A percentile compares a stretch with the other conserved stretches of the same genome.
These are phyloP conservation scores for Neostethus bicornis DNA, from an alignment of 2,797 vertebrate species.

Conservation along the genomic window DNA sequence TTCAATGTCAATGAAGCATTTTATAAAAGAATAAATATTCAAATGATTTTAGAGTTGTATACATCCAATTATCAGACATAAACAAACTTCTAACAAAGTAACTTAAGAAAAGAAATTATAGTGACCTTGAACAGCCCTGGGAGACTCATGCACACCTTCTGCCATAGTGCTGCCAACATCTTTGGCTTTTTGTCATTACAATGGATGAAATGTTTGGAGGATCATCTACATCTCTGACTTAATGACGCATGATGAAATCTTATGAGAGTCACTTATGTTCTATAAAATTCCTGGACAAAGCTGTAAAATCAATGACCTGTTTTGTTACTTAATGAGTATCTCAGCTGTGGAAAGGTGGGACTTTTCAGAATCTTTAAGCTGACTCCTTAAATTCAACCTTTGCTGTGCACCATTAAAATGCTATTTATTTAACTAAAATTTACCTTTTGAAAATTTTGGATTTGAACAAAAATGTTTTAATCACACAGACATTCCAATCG, in stretches of 20 bases:
- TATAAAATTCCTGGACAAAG: constrained; percentile 82
- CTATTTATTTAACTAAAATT: constrained; percentile 15
- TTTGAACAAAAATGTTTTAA: neutral
- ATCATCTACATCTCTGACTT: constrained; percentile 83
- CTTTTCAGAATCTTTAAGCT: constrained; percentile 58
- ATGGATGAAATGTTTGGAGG: constrained; percentile 78
- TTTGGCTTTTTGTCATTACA: constrained; percentile 75
- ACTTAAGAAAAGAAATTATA: constrained; percentile 17
- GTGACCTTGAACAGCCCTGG: constrained; percentile 62
- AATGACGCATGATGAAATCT: constrained; percentile 85
- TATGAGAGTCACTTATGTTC: constrained; percentile 85
- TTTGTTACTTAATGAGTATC: constrained; percentile 83
- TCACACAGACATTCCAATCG: constrained; percentile 2
- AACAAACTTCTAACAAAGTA: neutral
- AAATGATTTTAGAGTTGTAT: neutral
- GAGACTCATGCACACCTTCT: constrained; percentile 39
- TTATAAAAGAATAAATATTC: constrained; percentile 10
- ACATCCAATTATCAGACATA: constrained; percentile 7
- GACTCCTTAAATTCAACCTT: constrained; percentile 56
- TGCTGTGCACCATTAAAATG: constrained; percentile 33
- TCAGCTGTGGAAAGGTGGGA: constrained; percentile 76
- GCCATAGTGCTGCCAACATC: constrained; percentile 67
- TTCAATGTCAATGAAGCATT: constrained; percentile 20
- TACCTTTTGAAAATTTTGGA: neutral
- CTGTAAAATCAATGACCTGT: constrained; percentile 85